These are phyloP conservation scores for Galleria mellonella DNA, from an alignment of 1,140 invertebrate species.

Conservation along the genomic window DNA sequence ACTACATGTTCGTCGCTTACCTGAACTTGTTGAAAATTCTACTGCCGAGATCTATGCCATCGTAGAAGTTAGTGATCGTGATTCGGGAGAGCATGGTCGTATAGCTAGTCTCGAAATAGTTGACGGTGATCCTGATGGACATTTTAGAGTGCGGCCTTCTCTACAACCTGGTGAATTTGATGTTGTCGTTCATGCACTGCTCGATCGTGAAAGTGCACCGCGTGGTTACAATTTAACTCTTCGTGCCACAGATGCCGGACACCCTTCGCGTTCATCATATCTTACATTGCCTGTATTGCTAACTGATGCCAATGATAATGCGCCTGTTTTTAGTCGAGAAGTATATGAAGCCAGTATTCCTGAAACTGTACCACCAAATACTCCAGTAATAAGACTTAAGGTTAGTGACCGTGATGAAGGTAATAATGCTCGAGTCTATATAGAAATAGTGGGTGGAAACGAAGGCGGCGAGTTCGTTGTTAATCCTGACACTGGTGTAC, in stretches of 20 bases:
- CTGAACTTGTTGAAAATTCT: conserved; percentile 88
- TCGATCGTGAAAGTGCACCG: conserved; percentile 84
- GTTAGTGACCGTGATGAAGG: conserved; percentile 90
- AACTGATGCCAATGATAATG: conserved; percentile 89
- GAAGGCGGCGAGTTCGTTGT: conserved; percentile 91
- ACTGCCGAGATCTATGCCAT: conserved; percentile 93
- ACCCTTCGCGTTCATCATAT: conserved; percentile 84
- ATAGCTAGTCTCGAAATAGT: conserved; percentile 90
- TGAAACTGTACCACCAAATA: conserved; percentile 92
- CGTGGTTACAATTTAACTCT: conserved; percentile 91
- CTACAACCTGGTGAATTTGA: conserved; percentile 81
- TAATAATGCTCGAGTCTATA: conserved; percentile 86
- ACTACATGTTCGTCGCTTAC: conserved; percentile 85
- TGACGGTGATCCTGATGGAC: conserved; percentile 89
- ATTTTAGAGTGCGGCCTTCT: conserved; percentile 84
- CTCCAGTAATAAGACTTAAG: conserved; percentile 89
- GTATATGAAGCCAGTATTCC: conserved; percentile 91
- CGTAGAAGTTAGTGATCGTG: conserved; percentile 87
- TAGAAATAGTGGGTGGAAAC: conserved; percentile 95
- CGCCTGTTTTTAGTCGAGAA: conserved; percentile 91
- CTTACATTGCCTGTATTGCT: conserved; percentile 85
- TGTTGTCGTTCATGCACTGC: conserved; percentile 83
- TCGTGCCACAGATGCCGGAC: conserved; percentile 87
- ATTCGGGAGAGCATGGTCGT: conserved; percentile 88
- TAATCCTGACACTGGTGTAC: conserved; percentile 90